Conservation (phyloP, 1,140 invertebrate species). For the Drosophila virilis region DNA sequence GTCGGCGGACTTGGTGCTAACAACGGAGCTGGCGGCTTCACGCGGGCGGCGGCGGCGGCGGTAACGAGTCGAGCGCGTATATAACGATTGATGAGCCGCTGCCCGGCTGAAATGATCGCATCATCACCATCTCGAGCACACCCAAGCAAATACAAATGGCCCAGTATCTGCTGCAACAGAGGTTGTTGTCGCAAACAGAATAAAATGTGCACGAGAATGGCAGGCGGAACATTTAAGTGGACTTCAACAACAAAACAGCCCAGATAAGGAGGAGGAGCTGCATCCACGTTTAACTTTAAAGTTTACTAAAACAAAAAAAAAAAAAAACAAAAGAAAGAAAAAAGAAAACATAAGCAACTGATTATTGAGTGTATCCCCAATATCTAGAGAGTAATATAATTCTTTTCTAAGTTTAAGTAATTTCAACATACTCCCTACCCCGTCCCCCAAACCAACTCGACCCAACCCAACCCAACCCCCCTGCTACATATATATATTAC, state of each 20-base stretch:
- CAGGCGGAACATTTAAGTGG: too few relatives aligned
- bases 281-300: conserved; percentile 62
- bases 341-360: conserved; percentile 8
- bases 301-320: conserved; percentile 45
- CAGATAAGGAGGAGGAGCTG: conserved; percentile 19
- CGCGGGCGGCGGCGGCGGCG: conserved; percentile 82
- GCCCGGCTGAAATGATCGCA: conserved; percentile 95
- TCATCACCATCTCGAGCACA: conserved; percentile 97
- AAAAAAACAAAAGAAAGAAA: conserved; percentile 44
- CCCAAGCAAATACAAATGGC: too few relatives aligned
- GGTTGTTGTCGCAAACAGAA: too few relatives aligned
- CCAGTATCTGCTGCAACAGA: too few relatives aligned
- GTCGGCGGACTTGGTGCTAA: conserved; percentile 77
- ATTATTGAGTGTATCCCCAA: conserved; percentile 22
- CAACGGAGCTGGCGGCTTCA: conserved; percentile 76
- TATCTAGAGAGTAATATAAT: conserved; percentile 50
- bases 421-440: conserved; percentile 28
- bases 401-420: conserved; percentile 74
- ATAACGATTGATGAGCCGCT: conserved; percentile 98
- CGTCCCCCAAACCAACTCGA: conserved; percentile 15
- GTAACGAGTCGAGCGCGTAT: conserved; percentile 94
- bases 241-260: conserved; percentile 37
- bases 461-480: conserved; percentile 2
- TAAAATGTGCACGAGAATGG: too few relatives aligned
- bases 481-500: conserved; percentile 10